Conservation (phyloP, 2,888 invertebrate genomes). For the Brachyptera putata region DNA sequence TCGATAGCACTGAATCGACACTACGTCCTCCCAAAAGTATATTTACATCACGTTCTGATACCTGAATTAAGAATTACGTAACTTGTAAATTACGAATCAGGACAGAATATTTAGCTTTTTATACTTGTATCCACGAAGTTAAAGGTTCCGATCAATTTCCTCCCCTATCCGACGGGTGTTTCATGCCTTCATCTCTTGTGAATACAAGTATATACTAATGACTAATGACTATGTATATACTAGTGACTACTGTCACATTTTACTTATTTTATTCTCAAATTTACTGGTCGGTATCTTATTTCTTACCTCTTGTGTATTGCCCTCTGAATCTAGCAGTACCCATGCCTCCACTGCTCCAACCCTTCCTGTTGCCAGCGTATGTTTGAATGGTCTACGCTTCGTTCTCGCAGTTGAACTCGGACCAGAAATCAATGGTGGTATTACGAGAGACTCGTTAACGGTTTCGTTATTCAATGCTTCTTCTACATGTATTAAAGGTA, state of each 20-base stretch:
- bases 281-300: no score
- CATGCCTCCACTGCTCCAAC: background rate
- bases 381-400: background rate
- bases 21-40: slow-evolving; percentile 8
- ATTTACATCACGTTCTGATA: background rate
- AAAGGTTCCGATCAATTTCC: no score
- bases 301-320: slow-evolving; percentile 9
- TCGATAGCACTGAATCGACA: background rate
- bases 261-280: no score
- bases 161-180: no score
- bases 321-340: slow-evolving; percentile 2
- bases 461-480: background rate
- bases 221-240: no score
- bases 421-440: background rate
- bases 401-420: background rate
- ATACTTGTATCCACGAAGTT: no score
- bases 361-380: background rate
- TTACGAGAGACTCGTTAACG: background rate
- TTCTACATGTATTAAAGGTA: no score
- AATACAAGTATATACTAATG: no score
- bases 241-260: no score
- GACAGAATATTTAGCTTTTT: no score
- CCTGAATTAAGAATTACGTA: background rate
- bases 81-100: no score
- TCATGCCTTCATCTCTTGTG: no score